phyloP scores from a whole-genome alignment of 2,888 invertebrate genomes.

The Calliopum simillimum region DNA sequence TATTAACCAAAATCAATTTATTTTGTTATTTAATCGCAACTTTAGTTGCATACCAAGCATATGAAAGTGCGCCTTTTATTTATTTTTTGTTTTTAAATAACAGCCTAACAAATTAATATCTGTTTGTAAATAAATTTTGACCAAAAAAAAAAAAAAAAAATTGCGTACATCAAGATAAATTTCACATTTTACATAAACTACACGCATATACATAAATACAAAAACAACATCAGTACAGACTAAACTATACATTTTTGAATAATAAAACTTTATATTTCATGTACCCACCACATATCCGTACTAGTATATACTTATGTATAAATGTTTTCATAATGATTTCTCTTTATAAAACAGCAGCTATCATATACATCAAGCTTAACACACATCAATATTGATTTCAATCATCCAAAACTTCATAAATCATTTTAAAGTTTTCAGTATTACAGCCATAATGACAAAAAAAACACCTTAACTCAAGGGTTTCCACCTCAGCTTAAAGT shows the following conservation, averaged over 20 bases:
- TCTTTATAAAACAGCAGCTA: constrained; percentile 43
- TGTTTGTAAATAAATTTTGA: constrained; percentile 30
- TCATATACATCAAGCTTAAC: constrained; percentile 56
- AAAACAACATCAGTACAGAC: constrained; percentile 17
- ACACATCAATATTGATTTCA: constrained; percentile 37
- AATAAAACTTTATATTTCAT: constrained; percentile 15
- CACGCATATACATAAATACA: constrained; percentile 35
- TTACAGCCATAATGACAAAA: constrained; percentile 26
- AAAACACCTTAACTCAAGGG: too few species aligned
- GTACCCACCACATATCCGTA: constrained; percentile 9
- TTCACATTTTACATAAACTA: constrained; percentile 14
- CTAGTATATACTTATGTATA: too few species aligned
- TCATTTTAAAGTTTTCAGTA: constrained; percentile 43
- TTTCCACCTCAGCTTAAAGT: too few species aligned
- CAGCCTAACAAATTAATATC: constrained; percentile 45
- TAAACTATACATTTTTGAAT: too few species aligned
- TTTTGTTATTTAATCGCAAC: constrained; percentile 1
- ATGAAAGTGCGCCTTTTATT: background rate
- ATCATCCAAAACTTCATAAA: constrained; percentile 35
- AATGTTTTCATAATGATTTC: constrained; percentile 19
- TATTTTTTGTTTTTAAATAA: constrained; percentile 30
- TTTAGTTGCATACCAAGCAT: background rate
- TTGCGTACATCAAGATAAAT: constrained; percentile 16
- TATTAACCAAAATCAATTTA: constrained; percentile 8
- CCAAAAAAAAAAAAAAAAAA: constrained; percentile 45